Evolutionary conservation across 2,797 vertebrate species (phyloP), one percentile per base, ranked within the genome.

Genomic region (Melanotaenia parkinsoni): DNA sequence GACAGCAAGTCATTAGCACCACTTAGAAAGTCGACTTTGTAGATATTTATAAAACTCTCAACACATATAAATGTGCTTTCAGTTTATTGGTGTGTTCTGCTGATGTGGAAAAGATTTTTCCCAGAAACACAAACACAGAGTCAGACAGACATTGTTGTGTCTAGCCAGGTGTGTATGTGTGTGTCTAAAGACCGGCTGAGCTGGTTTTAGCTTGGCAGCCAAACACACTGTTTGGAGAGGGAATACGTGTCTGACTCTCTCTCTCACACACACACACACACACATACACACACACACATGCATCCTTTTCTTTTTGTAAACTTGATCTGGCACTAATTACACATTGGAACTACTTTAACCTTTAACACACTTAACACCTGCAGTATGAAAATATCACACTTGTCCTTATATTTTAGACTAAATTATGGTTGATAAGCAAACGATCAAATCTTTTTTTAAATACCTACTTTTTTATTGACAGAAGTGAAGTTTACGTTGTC

Each of bases 141-240:
- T 81, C 78, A 83, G 74, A 78, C 67, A 74, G 33, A 82, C 85
- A 65, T 71, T 93, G 89, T 91, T 90, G 76, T 91, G 92, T 90
- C 87, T 91, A 70, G 74, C 67, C 76, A 74, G 56, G 85, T 82
- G 72, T 85, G 62, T 67, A 65, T 73, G 64, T 72, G 57, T 74
- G 57, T 81, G 68, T 66, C 58, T 67, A 62, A 62, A 57, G 70
- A 86, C 88, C 8, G 79, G 89, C 73, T 82, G 72, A 85, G 80
- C 89, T 68, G 75, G 90, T 88, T 90, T 89, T 68, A 58, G 67
- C 76, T 77, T 83, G 81, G 80, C 87, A 88, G 74, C 47, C 58
- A 72, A 76, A 69, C 67, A 65, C 58, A 65, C 58, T 80, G 83
- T 88, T 89, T 91, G 72, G 63, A 84, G 79, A 83, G 63, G 70